Conservation (phyloP, 30 jellyfish, hydroid and myxozoan species). For the Catostylus mosaicus region DNA sequence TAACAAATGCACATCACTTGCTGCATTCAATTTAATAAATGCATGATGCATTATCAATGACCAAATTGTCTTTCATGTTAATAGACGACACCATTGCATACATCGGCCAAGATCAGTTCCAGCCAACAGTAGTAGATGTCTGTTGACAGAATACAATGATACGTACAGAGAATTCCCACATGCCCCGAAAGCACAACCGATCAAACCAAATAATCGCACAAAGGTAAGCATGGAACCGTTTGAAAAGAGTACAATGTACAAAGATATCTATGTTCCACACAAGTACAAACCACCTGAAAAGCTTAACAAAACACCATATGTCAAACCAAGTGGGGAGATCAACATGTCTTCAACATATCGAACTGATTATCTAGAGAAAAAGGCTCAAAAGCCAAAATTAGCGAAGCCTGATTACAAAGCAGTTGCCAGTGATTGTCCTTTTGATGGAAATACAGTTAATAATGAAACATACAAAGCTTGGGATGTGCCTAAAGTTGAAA, state of each 20-base stretch:
- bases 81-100: constrained; percentile 95
- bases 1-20: no score
- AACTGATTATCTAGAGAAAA: constrained; percentile 78
- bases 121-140: constrained; percentile 57
- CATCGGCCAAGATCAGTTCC: constrained; percentile 85
- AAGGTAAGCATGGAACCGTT: constrained; percentile 80
- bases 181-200: constrained; percentile 68
- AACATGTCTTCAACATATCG: constrained; percentile 73
- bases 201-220: constrained; percentile 81
- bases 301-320: constrained; percentile 65
- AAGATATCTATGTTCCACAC: constrained; percentile 76
- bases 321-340: constrained; percentile 79
- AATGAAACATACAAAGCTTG: constrained; percentile 94
- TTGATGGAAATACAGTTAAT: constrained; percentile 90
- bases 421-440: constrained; percentile 79
- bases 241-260: constrained; percentile 80
- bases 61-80: no score
- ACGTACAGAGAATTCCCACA: constrained; percentile 81
- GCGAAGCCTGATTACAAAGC: constrained; percentile 85
- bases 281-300: constrained; percentile 66
- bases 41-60: no score
- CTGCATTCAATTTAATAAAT: no score
- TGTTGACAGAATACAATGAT: constrained; percentile 86
- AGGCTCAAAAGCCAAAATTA: constrained; percentile 71
- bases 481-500: constrained; percentile 79